These are phyloP conservation scores for Eupithecia subumbrata DNA, from an alignment of 2,888 invertebrate species.

Conservation along the genomic window DNA sequence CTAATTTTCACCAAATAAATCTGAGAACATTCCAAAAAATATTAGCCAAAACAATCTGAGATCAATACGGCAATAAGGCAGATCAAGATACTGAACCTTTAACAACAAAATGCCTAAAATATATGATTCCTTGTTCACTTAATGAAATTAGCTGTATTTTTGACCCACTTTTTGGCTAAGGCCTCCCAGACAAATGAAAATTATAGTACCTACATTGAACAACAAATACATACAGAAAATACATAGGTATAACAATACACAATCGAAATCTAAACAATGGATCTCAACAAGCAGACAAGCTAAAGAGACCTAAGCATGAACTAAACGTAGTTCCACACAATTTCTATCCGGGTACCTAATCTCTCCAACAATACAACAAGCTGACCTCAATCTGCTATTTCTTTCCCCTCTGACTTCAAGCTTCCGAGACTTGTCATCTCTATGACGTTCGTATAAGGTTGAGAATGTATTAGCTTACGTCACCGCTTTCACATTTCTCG, in stretches of 20 bases:
- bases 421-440: constrained; percentile 32
- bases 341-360: constrained; percentile 19
- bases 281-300: constrained; percentile 2
- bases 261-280: not conserved
- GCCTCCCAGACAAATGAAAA: not conserved
- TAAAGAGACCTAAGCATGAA: not conserved
- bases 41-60: not conserved
- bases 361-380: constrained; percentile 18
- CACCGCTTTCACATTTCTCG: constrained; percentile 45
- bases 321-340: constrained; percentile 6
- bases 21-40: not conserved
- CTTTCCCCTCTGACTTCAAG: constrained; percentile 24
- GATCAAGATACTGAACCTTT: too few relatives aligned
- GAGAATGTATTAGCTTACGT: constrained; percentile 36
- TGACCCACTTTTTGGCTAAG: not conserved
- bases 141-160: not conserved
- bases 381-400: constrained; percentile 26
- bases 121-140: not conserved
- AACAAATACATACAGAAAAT: not conserved
- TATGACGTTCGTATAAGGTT: constrained; percentile 29
- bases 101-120: too few relatives aligned
- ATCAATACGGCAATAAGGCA: too few relatives aligned
- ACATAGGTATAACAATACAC: not conserved
- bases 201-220: not conserved
- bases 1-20: not conserved